Evolutionary conservation across 2,113 vertebrate genomes (phyloP), one percentile per base, ranked within the genome.

Genomic region (Platanista minor): DNA sequence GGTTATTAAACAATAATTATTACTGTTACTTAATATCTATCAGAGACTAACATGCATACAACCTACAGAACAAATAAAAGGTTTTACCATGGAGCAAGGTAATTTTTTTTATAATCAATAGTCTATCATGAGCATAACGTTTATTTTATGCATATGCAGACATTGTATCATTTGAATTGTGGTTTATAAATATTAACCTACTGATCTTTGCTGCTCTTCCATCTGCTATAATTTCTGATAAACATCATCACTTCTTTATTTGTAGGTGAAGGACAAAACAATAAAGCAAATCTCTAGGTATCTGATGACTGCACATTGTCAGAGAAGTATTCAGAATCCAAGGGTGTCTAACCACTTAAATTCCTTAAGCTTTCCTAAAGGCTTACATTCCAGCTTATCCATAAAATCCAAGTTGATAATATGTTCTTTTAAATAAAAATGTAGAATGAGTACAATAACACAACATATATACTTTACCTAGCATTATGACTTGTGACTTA

Each of bases 161-260:
- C 87, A 74, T 92, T 96, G 90, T 96, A 88, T 96, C 96, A 96
- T 92, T 82, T 94, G 87, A 92, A 90, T 94, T 69, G 75, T 94
- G 54, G 64, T 95, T 94, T 97, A 94, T 96, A 96, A 94, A 97
- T 96, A 97, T 97, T 96, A 97, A 97, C 90, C 97, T 96, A 95
- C 96, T 97, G 96, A 98, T 97, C 90, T 92, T 95, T 97, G 71
- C 25, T 96, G 90, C 27, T 90, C 46, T 95, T 62, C 78, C 87
- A 88, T 92, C 33, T 21, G 0, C 87, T 90, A 27, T 29, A 96
- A 80, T 96, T 96, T 93, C 71, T 92, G 81, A 96, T 93, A 87
- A 95, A 95, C 49, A 82, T 90, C 33, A 78, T 54, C 54, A 69
- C 14, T 88, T 83, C 54, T n/a, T 89, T 90, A 71, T 62, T 74